Evolutionary conservation across 2,113 vertebrate genomes (phyloP), one percentile per base, ranked within the genome.

Genomic region (Cynoglossus semilaevis): DNA sequence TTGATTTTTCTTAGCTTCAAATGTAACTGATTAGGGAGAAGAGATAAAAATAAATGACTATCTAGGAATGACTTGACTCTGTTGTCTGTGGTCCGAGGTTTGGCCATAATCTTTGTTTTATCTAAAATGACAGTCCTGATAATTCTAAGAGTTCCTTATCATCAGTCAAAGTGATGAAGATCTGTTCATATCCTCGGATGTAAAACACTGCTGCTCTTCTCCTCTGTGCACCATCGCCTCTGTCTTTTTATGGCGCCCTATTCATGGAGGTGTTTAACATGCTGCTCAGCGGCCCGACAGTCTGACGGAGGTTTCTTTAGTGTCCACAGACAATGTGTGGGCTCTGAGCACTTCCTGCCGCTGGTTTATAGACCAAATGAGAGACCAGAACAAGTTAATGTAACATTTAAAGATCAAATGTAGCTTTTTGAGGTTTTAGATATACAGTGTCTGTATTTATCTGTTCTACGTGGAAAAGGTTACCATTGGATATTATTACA

Each of bases 241-340:
- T 6, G 41, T 42, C 41, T 42, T 42, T 42, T 42, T 42, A 14
- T 42, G 5, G 41, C 12, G 1, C 13, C 41, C 41, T 43, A 14
- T 43, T 43, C 42, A 43, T 43, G 14, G n/a, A 43, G n/a, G 42
- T 43, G 42, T 43, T 43, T 43, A 8, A 43, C n/a, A 43, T 43
- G 42, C 42, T 14, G 42, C 14, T 43, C 42, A 43, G 42, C 42
- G n/a, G 42, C 12, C 42, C 14, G 6, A 43, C 42, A 15, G 11
- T 15, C n/a, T 15, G 14, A 15, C 42, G 8, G 42, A 15, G 42
- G 42, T 43, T 43, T 43, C 11, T 43, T 5, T 14, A 6, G 42
- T 43, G 42, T n/a, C n/a, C n/a, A n/a, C n/a, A 13, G 42, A 43
- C 42, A 43, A n/a, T 43, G 42, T 43, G 14, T 43, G 3, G 42